Evolutionary conservation across 1,140 invertebrate species (phyloP).

Genomic region (Yoshiicerus persimilis): DNA sequence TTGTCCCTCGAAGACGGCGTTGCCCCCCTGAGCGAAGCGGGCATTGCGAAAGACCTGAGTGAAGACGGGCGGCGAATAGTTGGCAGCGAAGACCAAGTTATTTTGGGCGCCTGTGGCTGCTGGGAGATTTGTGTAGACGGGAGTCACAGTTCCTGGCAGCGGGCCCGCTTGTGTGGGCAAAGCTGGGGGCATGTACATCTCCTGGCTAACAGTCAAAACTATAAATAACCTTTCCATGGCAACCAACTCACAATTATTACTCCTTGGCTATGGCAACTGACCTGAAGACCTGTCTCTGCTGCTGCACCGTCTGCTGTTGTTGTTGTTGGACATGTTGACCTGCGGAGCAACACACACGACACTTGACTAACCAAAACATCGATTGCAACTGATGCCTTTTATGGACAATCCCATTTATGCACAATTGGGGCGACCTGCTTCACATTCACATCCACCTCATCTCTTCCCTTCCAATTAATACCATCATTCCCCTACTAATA

Average conservation of each 20-base stretch:
- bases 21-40: constrained; percentile 87
- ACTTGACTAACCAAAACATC: not conserved
- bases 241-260: not conserved
- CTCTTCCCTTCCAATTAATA: not conserved
- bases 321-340: not conserved
- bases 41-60: constrained; percentile 91
- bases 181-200: not conserved
- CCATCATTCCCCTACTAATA: not conserved
- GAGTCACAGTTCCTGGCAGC: not conserved
- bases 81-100: constrained; percentile 8
- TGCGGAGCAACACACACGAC: not conserved
- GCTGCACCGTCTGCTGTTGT: not conserved
- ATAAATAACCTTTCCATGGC: not conserved
- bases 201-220: not conserved
- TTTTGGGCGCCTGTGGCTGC: not conserved
- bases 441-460: not conserved
- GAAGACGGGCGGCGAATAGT: constrained; percentile 73
- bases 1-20: constrained; percentile 88
- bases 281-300: not conserved
- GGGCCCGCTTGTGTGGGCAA: not conserved
- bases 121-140: not conserved
- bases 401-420: not conserved
- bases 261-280: not conserved
- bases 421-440: not conserved
- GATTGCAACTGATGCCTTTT: not conserved